These are phyloP conservation scores for Helostoma temminkii DNA, from an alignment of 2,797 vertebrate species.

Conservation along the genomic window DNA sequence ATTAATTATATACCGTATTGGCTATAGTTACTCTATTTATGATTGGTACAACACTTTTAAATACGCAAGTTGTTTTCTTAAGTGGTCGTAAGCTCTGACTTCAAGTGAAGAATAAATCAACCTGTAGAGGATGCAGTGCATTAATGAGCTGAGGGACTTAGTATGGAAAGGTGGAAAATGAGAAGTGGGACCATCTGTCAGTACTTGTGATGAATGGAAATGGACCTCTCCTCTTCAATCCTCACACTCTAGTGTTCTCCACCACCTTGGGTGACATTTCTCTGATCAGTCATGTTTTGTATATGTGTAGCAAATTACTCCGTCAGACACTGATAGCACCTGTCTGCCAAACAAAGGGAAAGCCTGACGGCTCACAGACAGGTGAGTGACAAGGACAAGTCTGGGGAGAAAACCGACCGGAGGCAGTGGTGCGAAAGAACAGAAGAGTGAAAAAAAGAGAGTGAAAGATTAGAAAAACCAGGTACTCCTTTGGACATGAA, in stretches of 20 bases:
- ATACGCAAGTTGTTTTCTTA: conserved; percentile 31
- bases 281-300: conserved; percentile 71
- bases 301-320: conserved; percentile 85
- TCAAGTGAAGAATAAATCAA: conserved; percentile 52
- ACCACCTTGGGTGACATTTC: conserved; percentile 78
- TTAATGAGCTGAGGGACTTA: conserved; percentile 74
- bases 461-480: conserved; percentile 44
- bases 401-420: conserved; percentile 37
- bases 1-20: neutral
- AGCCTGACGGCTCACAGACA: conserved; percentile 78
- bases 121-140: conserved; percentile 37
- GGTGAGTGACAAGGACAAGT: conserved; percentile 83
- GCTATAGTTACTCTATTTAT: conserved; percentile 20
- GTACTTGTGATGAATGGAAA: conserved; percentile 70
- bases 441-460: conserved; percentile 47
- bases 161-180: conserved; percentile 63
- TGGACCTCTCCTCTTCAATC: conserved; percentile 53
- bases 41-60: conserved; percentile 19
- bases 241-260: conserved; percentile 42
- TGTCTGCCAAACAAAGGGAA: conserved; percentile 73
- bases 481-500: conserved; percentile 60
- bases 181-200: conserved; percentile 74
- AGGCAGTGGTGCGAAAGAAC: conserved; percentile 57
- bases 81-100: conserved; percentile 22
- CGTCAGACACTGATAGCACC: conserved; percentile 79